phyloP scores from a whole-genome alignment of 2,888 invertebrate species.

The Cheilosia vernalis region DNA sequence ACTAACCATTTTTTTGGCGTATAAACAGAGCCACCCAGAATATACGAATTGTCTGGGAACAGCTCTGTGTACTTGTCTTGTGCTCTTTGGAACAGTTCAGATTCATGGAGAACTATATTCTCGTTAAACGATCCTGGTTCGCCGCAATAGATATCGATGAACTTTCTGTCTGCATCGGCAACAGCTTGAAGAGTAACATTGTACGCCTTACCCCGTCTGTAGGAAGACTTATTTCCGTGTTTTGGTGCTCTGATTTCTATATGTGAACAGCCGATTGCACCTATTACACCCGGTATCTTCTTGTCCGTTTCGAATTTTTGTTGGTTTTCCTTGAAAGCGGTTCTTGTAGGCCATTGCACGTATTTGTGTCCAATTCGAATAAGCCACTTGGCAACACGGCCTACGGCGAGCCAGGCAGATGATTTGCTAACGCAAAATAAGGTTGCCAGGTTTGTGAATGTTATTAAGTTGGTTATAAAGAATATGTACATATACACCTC shows the following conservation, averaged over 20 bases:
- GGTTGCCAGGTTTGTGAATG: constrained; percentile 49
- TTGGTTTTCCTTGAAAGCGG: constrained; percentile 9
- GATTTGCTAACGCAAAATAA: constrained; percentile 63
- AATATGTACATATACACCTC: constrained; percentile 61
- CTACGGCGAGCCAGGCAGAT: constrained; percentile 52
- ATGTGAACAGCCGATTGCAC: constrained; percentile 72
- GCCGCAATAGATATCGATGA: constrained; percentile 76
- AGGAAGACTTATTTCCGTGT: constrained; percentile 63
- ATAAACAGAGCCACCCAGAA: constrained; percentile 73
- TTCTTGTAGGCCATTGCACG: constrained; percentile 66
- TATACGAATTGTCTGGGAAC: constrained; percentile 51
- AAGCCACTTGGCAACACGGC: constrained; percentile 49
- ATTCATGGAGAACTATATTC: constrained; percentile 74
- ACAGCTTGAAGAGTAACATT: constrained; percentile 77
- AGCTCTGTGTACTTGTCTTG: constrained; percentile 7
- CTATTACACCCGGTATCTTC: constrained; percentile 68
- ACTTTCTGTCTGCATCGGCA: constrained; percentile 76
- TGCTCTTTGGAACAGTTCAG: constrained; percentile 36
- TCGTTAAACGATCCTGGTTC: constrained; percentile 77
- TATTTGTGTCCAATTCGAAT: constrained; percentile 55
- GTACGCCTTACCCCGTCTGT: constrained; percentile 70
- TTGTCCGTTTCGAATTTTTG: constrained; percentile 37
- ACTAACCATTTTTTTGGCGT: constrained; percentile 75
- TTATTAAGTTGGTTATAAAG: constrained; percentile 60
- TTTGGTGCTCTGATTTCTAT: constrained; percentile 74